Conservation (phyloP, 2,113 vertebrate species). For the Cyprinodon brontotheroides region DNA sequence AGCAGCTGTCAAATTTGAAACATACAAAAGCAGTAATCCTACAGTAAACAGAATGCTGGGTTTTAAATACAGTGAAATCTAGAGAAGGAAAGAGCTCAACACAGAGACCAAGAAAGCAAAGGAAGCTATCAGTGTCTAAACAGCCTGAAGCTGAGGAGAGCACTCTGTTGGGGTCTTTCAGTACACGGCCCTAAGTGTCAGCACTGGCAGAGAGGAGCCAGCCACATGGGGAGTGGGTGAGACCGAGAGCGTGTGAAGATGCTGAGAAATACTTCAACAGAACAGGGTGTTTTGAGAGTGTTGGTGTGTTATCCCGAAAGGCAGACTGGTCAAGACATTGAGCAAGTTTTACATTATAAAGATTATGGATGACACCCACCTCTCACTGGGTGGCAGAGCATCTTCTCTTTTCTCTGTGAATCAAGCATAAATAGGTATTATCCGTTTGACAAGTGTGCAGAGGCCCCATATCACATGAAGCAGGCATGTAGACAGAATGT, state of each 20-base stretch:
- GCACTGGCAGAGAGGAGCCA: slow-evolving; percentile 42
- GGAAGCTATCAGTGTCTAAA: slow-evolving; percentile 64
- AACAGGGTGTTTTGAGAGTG: slow-evolving; percentile 49
- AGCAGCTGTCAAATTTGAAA: slow-evolving; percentile 85
- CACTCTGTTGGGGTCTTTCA: slow-evolving; percentile 50
- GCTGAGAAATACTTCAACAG: slow-evolving; percentile 57
- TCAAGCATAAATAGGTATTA: slow-evolving; percentile 23
- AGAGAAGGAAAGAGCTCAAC: slow-evolving; percentile 33
- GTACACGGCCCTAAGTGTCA: slow-evolving; percentile 53
- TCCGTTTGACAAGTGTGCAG: slow-evolving; percentile 17
- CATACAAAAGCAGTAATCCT: slow-evolving; percentile 84
- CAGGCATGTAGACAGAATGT: slow-evolving; percentile 1
- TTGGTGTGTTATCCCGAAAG: slow-evolving; percentile 51
- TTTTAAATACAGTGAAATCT: slow-evolving; percentile 69
- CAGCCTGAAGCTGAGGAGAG: slow-evolving; percentile 56
- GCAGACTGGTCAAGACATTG: slow-evolving; percentile 49
- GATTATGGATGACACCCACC: slow-evolving; percentile 38
- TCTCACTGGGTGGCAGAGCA: slow-evolving; percentile 18
- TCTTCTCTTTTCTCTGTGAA: slow-evolving; percentile 23
- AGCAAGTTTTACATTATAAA: slow-evolving; percentile 42
- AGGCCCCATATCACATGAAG: slow-evolving; percentile 6
- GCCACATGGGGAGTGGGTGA: slow-evolving; percentile 69
- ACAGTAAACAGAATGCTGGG: slow-evolving; percentile 79
- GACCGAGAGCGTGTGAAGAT: slow-evolving; percentile 65
- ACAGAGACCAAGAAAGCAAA: slow-evolving; percentile 40